Percentiles rank a stretch among this genome's conserved stretches.
Conservation (phyloP, 2,797 vertebrate species). For the Syngnathus acus region DNA sequence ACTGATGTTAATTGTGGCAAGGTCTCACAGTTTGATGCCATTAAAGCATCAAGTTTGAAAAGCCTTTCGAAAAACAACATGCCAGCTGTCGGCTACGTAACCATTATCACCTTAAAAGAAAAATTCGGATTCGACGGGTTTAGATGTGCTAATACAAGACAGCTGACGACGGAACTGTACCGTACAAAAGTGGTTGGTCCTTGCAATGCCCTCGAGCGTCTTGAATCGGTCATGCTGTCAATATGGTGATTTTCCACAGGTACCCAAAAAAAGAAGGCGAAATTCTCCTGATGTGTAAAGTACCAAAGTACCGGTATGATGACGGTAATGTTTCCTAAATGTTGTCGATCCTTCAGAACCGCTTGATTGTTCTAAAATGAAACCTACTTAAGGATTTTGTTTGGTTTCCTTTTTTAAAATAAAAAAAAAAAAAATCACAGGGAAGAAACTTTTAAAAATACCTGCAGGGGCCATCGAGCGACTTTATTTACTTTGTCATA, state of each 20-base stretch:
- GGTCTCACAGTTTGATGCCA: conserved; percentile 21
- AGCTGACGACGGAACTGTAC: not conserved
- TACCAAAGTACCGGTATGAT: not conserved
- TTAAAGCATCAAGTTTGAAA: conserved; percentile 21
- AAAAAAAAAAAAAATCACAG: conserved; percentile 37
- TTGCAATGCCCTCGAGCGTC: not conserved
- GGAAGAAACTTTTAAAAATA: conserved; percentile 46
- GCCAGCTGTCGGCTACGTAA: not conserved
- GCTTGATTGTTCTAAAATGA: conserved; percentile 41
- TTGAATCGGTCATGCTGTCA: not conserved
- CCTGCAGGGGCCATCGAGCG: conserved; percentile 39
- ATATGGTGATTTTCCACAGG: not conserved
- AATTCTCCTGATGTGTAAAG: not conserved
- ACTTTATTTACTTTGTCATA: conserved; percentile 54
- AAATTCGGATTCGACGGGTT: not conserved
- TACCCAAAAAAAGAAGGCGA: not conserved
- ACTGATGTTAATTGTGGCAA: conserved; percentile 38
- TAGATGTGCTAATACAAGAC: conserved; percentile 3
- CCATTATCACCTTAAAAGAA: not conserved
- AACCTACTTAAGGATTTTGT: conserved; percentile 35
- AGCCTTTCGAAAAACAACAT: conserved; percentile 14
- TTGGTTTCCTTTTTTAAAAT: conserved; percentile 10
- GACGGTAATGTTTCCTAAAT: not conserved
- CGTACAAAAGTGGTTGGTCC: not conserved
- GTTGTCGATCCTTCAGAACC: conserved; percentile 9